phyloP scores from a whole-genome alignment of 1,140 invertebrate genomes.

The Drosophila orosa region DNA sequence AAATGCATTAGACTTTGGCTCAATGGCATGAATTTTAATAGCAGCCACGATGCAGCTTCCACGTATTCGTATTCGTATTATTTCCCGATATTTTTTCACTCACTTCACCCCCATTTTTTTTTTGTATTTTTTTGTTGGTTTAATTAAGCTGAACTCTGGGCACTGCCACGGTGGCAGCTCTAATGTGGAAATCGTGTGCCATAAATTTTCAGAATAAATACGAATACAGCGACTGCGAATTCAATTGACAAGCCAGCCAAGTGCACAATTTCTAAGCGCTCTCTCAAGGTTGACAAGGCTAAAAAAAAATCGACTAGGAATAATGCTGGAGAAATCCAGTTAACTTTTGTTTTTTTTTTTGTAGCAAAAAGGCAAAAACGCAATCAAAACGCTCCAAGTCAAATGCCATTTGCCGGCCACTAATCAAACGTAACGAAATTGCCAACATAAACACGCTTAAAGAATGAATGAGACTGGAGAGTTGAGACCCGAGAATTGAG shows the following conservation, averaged over 20 bases:
- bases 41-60: conserved; percentile 17
- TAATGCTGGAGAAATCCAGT: conserved; percentile 66
- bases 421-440: conserved; percentile 81
- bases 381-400: conserved; percentile 74
- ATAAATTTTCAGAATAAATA: conserved; percentile 67
- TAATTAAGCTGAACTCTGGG: conserved; percentile 66
- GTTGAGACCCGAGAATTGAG: conserved; percentile 9
- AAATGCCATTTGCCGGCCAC: conserved; percentile 79
- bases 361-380: conserved; percentile 34
- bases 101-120: conserved; percentile 1
- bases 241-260: conserved; percentile 68
- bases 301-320: conserved; percentile 39
- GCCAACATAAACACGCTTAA: conserved; percentile 76
- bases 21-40: conserved; percentile 72
- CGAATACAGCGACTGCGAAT: conserved; percentile 13
- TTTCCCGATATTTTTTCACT: conserved; percentile 26
- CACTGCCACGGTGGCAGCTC: conserved; percentile 13
- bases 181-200: conserved; percentile 78
- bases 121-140: conserved; percentile 34
- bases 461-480: conserved; percentile 57
- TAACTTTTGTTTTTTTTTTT: conserved; percentile 39
- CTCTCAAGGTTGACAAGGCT: conserved; percentile 67
- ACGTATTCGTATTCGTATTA: conserved; percentile 17
- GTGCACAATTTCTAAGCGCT: conserved; percentile 72
- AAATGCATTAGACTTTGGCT: conserved; percentile 75